Percentiles rank a stretch among this genome's conserved stretches.
Evolutionary conservation across 2,888 invertebrate species (phyloP).

Genomic region (Rotaria macrura): DNA sequence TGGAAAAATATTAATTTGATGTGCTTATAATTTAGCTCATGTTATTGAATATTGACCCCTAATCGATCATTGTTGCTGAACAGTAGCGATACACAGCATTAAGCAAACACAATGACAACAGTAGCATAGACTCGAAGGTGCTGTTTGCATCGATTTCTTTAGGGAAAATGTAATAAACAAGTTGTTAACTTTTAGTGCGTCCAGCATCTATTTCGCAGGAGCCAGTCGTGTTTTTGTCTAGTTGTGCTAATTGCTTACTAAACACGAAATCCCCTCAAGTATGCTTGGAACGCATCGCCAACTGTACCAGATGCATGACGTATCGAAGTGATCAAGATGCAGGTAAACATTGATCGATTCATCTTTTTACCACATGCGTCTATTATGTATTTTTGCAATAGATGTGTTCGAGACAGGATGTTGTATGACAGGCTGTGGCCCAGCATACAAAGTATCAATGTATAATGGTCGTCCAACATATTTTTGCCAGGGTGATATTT

Average conservation of each 20-base stretch:
- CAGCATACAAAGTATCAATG: constrained; percentile 7
- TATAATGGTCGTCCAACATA: not conserved
- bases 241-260: not conserved
- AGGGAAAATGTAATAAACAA: too few relatives aligned
- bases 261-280: not conserved
- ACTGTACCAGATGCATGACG: not conserved
- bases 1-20: too few relatives aligned
- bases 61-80: too few relatives aligned
- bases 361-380: not conserved
- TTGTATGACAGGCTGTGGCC: not conserved
- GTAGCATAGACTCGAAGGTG: too few relatives aligned
- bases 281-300: not conserved
- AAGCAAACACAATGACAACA: too few relatives aligned
- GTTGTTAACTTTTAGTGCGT: not conserved
- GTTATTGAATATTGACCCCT: too few relatives aligned
- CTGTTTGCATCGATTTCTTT: too few relatives aligned
- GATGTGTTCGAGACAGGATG: not conserved
- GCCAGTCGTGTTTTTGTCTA: not conserved
- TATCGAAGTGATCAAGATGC: not conserved
- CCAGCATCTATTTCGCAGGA: not conserved
- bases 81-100: too few relatives aligned
- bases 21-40: too few relatives aligned
- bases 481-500: constrained; percentile 9
- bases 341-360: not conserved
- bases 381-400: not conserved